Conservation (phyloP, 2,797 vertebrate genomes). For the Cichlasoma orientale region DNA sequence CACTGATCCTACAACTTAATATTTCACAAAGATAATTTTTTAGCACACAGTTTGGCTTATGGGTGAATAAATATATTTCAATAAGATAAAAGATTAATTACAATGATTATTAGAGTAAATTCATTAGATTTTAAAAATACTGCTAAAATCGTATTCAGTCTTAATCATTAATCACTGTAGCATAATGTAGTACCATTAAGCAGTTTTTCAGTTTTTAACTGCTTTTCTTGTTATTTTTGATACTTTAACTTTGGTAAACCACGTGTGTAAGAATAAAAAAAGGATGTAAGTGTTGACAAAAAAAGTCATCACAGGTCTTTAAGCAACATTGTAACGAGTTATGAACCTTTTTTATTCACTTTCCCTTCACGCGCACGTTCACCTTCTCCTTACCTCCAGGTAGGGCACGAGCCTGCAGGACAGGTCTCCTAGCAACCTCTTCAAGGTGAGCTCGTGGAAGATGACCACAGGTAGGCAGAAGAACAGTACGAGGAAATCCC, state of each 20-base stretch:
- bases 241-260: fast-evolving
- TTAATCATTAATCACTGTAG: neutral
- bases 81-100: neutral
- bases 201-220: neutral
- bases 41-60: neutral
- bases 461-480: constrained; percentile 93
- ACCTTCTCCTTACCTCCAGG: constrained; percentile 87
- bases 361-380: neutral
- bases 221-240: neutral
- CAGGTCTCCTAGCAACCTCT: constrained; percentile 86
- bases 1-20: neutral
- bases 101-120: neutral
- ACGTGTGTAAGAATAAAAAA: no score
- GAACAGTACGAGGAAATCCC: constrained; percentile 94
- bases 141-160: fast-evolving
- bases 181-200: neutral
- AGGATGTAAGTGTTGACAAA: neutral
- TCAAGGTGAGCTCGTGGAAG: constrained; percentile 91
- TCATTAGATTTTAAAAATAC: neutral
- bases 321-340: neutral
- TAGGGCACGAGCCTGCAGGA: constrained; percentile 93
- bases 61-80: neutral
- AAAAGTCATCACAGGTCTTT: neutral
- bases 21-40: neutral
- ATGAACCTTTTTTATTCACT: no score